Evolutionary conservation across 2,888 invertebrate genomes (phyloP), one percentile per base, ranked within the genome.

Genomic region (Rhagium mordax): DNA sequence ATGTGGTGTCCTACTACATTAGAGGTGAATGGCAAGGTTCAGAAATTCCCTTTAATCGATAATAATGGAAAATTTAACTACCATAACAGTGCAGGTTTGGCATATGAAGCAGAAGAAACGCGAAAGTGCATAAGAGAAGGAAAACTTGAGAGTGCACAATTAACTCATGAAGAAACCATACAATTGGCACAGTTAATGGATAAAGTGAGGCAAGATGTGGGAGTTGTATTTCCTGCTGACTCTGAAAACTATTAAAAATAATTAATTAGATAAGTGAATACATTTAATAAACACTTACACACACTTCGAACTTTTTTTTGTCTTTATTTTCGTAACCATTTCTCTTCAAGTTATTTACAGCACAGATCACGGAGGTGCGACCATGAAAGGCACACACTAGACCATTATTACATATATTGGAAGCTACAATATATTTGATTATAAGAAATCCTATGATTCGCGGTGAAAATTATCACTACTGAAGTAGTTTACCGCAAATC

Each of bases 101-200:
- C 91, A 76, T 96, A 94, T 84, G 93, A 96, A 88, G 95, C 95
- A 41, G 91, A 91, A 78, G 94, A 95, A 87, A 94, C 92, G 66
- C 91, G 94, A 81, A 89, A 91, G 73, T 95, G 95, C 82, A 90
- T 96, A 47, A 88, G 89, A 72, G 87, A 90, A 87, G 92, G 66
- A 47, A 51, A 74, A 55, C 67, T 74, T 29, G 79, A 79, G 66
- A 75, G 76, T 59, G 49, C 65, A 6, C 29, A 48, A n/a, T 49
- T 79, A 41, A 51, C 79, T 4, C 76, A 74, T 41, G 41, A 71
- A n/a, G 75, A 78, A 64, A 72, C 76, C 0, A 60, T 79, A 10
- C 70, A 79, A 33, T 18, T 79, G n/a, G 74, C 79, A 41, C 62
- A 68, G 15, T 70, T 78, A 61, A 75, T 76, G 76, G 79, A 79